phyloP scores from a whole-genome alignment of 2,113 vertebrate species.

The Tiliqua scincoides region DNA sequence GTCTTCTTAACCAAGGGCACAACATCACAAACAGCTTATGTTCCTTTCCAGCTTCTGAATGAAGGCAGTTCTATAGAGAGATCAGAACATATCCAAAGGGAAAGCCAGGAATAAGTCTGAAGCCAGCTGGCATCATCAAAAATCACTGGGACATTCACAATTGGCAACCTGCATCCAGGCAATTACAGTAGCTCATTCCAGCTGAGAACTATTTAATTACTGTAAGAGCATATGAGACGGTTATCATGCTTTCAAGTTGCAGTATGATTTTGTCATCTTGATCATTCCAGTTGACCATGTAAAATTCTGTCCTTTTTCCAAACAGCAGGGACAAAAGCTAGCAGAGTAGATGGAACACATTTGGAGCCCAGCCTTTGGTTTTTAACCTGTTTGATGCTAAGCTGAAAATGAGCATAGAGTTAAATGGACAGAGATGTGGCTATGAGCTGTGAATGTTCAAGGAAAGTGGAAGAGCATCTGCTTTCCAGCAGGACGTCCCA shows the following conservation, averaged over 20 bases:
- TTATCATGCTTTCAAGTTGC: conserved; percentile 18
- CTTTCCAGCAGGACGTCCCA: no score
- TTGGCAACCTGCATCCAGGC: conserved; percentile 4
- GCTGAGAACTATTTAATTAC: conserved; percentile 32
- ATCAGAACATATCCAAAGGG: conserved; percentile 11
- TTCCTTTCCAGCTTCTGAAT: conserved; percentile 17
- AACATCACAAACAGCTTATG: not conserved
- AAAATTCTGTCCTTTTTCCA: not conserved
- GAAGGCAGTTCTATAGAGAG: conserved; percentile 34
- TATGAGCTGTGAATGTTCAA: no score
- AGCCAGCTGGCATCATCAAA: conserved; percentile 33
- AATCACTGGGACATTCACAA: conserved; percentile 3
- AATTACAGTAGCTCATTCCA: conserved; percentile 15
- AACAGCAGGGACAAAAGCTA: not conserved
- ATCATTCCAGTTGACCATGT: conserved; percentile 18
- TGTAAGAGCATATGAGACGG: not conserved
- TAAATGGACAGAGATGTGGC: no score
- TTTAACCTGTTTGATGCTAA: no score
- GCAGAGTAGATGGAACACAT: not conserved
- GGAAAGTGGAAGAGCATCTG: no score
- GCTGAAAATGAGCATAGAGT: no score
- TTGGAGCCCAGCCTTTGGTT: not conserved
- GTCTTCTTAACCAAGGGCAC: not conserved
- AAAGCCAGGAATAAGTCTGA: conserved; percentile 14
- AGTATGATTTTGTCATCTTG: not conserved